Percentiles rank a stretch among this genome's conserved stretches.
These are phyloP conservation scores for Notarius quadriscutis DNA, from an alignment of 2,113 vertebrate species.

Conservation along the genomic window DNA sequence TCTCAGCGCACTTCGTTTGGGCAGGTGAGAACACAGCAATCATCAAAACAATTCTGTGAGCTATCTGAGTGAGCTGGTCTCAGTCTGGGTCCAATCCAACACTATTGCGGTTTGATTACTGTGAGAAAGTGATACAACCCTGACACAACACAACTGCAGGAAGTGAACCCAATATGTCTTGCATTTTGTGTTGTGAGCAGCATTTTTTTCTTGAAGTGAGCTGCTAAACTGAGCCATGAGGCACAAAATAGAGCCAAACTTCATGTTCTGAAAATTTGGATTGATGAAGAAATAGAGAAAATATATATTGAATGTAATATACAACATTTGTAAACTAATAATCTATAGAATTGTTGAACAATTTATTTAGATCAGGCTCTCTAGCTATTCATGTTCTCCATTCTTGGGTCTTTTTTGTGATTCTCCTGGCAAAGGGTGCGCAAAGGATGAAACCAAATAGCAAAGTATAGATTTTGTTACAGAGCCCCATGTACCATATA, in stretches of 20 bases:
- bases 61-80: not conserved
- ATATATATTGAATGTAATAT: not conserved
- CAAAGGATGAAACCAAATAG: not conserved
- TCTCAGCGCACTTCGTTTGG: not conserved
- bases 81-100: conserved; percentile 3
- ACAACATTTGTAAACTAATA: not conserved
- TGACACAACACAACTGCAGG: not conserved
- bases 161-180: not conserved
- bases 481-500: too few relatives aligned
- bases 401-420: not conserved
- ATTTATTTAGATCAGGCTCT: not conserved
- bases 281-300: not conserved
- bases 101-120: not conserved
- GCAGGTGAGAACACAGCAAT: conserved; percentile 7
- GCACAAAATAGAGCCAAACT: not conserved
- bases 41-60: not conserved
- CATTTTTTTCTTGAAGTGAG: not conserved
- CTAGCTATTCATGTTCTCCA: not conserved
- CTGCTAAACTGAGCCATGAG: not conserved
- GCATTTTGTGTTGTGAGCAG: not conserved
- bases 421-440: not conserved
- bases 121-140: conserved; percentile 16
- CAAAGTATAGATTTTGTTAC: not conserved
- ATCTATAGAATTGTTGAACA: not conserved
- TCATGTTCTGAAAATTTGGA: not conserved